A percentile compares a stretch with the other conserved stretches of the same genome.
Conservation (phyloP, 2,113 vertebrate genomes). For the Chroicocephalus ridibundus region DNA sequence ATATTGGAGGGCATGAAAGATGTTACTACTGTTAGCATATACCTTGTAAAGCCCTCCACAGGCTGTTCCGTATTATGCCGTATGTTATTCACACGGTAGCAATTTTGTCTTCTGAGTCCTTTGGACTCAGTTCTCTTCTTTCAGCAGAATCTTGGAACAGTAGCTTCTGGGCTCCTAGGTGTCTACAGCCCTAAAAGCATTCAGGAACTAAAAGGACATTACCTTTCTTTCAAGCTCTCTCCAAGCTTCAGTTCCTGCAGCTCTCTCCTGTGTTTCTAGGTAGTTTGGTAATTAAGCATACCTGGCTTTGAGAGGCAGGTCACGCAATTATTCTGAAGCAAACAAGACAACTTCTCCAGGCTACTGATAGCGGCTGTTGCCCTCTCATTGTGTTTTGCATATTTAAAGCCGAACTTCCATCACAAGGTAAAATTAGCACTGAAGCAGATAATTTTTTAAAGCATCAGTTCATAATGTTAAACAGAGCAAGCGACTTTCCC, state of each 20-base stretch:
- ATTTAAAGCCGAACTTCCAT: conserved; percentile 31
- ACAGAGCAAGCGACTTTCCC: conserved; percentile 20
- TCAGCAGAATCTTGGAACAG: background rate
- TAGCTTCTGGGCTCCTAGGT: background rate
- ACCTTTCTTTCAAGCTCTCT: background rate
- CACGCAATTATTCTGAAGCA: background rate
- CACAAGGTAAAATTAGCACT: conserved; percentile 41
- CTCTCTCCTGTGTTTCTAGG: background rate
- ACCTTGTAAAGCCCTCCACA: background rate
- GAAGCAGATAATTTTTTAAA: conserved; percentile 45
- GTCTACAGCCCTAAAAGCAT: background rate
- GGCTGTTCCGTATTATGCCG: background rate
- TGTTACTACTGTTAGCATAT: background rate
- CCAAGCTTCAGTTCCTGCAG: background rate
- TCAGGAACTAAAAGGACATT: background rate
- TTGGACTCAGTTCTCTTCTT: background rate
- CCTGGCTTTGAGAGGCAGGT: background rate
- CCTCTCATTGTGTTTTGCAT: background rate
- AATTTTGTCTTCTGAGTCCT: background rate
- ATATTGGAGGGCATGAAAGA: background rate
- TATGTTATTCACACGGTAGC: background rate
- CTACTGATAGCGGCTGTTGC: background rate
- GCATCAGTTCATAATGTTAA: conserved; percentile 36
- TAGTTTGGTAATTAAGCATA: background rate
- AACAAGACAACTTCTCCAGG: background rate